Evolutionary conservation across 2,888 invertebrate genomes (phyloP).

Genomic region (Iphiclides podalirius): DNA sequence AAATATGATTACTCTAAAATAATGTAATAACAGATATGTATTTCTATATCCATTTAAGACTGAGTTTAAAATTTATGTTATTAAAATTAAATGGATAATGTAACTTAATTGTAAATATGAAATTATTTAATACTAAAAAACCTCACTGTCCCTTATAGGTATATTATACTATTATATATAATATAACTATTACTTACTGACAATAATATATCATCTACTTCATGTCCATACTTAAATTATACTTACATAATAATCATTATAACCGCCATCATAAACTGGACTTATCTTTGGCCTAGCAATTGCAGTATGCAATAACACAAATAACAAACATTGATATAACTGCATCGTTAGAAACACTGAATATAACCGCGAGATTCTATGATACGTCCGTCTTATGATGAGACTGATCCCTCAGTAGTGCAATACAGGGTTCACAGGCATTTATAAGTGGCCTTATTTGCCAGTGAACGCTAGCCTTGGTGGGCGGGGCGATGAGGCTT

Average conservation of each 20-base stretch:
- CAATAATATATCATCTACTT: too few species aligned
- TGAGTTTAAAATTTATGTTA: too few species aligned
- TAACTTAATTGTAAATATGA: too few species aligned
- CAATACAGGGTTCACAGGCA: constrained; percentile 61
- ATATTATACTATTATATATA: too few species aligned
- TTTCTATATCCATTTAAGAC: too few species aligned
- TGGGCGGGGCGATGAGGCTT: constrained; percentile 43
- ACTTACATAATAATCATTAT: constrained; percentile 83
- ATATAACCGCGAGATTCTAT: constrained; percentile 17
- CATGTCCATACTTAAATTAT: not conserved
- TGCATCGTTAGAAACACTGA: constrained; percentile 42
- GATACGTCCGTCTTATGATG: constrained; percentile 48
- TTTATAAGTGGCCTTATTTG: constrained; percentile 77
- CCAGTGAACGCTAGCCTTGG: constrained; percentile 57
- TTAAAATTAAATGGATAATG: too few species aligned
- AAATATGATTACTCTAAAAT: too few species aligned
- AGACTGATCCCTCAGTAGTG: constrained; percentile 59
- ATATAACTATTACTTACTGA: too few species aligned
- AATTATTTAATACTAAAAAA: too few species aligned
- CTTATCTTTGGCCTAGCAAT: constrained; percentile 48
- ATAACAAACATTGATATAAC: constrained; percentile 47
- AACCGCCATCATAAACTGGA: constrained; percentile 51
- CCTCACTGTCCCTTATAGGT: too few species aligned
- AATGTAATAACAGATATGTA: too few species aligned
- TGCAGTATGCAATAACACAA: constrained; percentile 43